Base-by-base conservation (phyloP, 92 coral and sea anemone genomes). In the Epizoanthus scotinus region DNA sequence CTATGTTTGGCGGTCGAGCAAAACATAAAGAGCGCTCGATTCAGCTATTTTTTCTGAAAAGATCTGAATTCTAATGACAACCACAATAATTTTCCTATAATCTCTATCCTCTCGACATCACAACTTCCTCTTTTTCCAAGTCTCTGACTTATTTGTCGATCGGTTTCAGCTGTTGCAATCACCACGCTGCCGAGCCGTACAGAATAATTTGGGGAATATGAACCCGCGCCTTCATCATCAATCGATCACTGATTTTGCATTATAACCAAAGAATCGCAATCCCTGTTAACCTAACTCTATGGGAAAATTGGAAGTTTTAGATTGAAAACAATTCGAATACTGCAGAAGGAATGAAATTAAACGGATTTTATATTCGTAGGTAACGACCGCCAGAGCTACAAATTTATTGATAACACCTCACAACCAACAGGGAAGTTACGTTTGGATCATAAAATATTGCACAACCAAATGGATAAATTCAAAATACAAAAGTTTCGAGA, bases 361-460 rank as follows among this genome's bases (percentile, higher is more conserved):
- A 58, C 56, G 81, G 67, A 36, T 12, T 59, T 75, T 47, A 13
- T 20, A 29, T 22, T 36, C 67, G 66, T 34, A 75, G 40, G 50
- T 75, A 75, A 74, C 55, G 64, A 59, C 31, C 67, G 81, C 59
- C 55, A 67, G 81, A 29, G 60, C 56, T 56, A 60, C 31, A n/a
- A n/a, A n/a, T n/a, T n/a, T 17, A 55, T 24, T 27, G 50, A 27
- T 17, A 71, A 28, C 52, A 22, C 47, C 68, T 17, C 81, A 59
- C 73, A 28, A 15, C 56, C 21, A 59, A 75, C 81, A n/a, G 81
- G 56, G 63, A 75, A 58, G 55, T 59, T 14, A 60, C 1, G 44
- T 22, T 59, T 75, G 36, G 59, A 21, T 34, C 69, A 40, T 68
- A 42, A 63, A 75, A 74, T 38, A 75, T 17, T 75, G 50, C 24